Evolutionary conservation across 2,888 invertebrate species (phyloP).

Genomic region (Rhogogaster chlorosoma): DNA sequence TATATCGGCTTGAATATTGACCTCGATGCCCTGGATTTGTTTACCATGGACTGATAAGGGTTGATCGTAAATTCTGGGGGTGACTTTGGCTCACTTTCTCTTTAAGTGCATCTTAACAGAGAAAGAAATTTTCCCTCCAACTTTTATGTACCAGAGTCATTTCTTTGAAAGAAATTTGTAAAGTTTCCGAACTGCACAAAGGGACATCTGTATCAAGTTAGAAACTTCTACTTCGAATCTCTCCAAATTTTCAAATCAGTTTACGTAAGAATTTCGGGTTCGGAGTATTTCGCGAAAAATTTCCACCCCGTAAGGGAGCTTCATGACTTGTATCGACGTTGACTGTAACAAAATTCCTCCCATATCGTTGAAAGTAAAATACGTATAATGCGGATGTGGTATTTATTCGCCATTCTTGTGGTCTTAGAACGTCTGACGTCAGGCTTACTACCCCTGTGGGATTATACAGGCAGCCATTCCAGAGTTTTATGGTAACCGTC

Average conservation of each 20-base stretch:
- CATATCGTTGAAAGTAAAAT: neutral
- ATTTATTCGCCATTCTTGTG: neutral
- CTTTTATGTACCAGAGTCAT: neutral
- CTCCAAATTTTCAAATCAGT: neutral
- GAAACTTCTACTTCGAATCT: neutral
- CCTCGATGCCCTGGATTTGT: neutral
- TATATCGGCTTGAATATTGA: slow-evolving; percentile 7
- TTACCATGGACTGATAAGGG: neutral
- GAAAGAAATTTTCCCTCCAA: neutral
- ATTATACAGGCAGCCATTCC: neutral
- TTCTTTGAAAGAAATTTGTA: neutral
- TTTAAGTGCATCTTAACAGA: neutral
- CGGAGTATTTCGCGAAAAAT: neutral
- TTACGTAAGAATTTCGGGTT: neutral
- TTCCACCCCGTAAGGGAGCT: neutral
- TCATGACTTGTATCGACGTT: neutral
- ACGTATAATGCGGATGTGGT: neutral
- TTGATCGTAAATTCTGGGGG: neutral
- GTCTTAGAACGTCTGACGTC: neutral
- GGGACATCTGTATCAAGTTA: neutral
- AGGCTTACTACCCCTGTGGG: neutral
- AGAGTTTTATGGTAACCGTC: slow-evolving; percentile 3
- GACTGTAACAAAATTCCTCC: neutral
- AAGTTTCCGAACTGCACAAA: neutral
- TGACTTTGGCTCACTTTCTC: neutral